Base-by-base conservation (phyloP, 2,797 vertebrate species). In the Microctenopoma lineatum region DNA sequence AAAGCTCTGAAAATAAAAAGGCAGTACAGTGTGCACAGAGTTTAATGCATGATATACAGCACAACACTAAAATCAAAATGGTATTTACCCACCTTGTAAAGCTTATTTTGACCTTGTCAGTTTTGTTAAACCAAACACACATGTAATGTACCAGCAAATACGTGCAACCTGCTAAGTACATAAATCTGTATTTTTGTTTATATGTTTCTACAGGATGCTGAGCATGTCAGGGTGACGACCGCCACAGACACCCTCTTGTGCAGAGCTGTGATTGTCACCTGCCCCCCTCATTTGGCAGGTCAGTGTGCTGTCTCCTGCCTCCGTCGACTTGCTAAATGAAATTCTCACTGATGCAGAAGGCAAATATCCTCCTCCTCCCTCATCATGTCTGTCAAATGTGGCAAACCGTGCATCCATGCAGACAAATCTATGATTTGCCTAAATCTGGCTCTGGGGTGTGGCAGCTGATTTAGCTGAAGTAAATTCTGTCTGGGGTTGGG, bases 221-320 rank as follows among this genome's bases (percentile, higher is more conserved):
- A 94, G 74, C 84, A 78, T 77, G 91, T 90, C 68, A 74, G 76
- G 65, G 91, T 94, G 70, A 79, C 34, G 55, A 93, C 92, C 7
- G 58, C 62, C 42, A 56, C 56, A 18, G 59, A 86, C 63, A 79
- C 76, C 41, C 87, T 92, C 85, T 59, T 82, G 79, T 90, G 93
- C 81, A 84, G 87, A 72, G 87, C 90, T 29, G 91, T 92, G 81
- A 93, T 94, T 50, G 87, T 94, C 87, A 90, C 91, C 67, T 93
- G 90, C 83, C 93, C 92, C 64, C 92, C 93, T 81, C 92, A 94
- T 84, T 89, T 94, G 78, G 90, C 94, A 90, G 92, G 94, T 95
- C 81, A 92, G 92, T 89, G 75, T 70, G 75, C n/a, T 16, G 32
- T 85, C 77, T 80, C 65, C 74, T 76, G 71, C 77, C 63, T 78